These are phyloP conservation scores for Adelosebastes latens DNA, from an alignment of 2,797 vertebrate species.

Conservation along the genomic window DNA sequence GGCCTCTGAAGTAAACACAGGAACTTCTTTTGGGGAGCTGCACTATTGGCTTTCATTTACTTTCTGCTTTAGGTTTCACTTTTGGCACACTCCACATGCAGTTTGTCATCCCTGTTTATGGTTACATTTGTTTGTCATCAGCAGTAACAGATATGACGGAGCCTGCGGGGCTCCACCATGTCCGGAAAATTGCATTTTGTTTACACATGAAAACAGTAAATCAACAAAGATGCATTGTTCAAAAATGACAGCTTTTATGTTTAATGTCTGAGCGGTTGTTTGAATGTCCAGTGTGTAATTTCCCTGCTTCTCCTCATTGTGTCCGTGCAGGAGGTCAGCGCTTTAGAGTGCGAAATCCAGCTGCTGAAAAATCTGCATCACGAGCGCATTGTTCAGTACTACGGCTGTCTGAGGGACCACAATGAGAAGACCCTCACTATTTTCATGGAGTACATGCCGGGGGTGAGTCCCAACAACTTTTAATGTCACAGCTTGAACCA, in stretches of 20 bases:
- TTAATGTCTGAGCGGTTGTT: not conserved
- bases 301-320: not conserved
- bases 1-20: constrained; percentile 67
- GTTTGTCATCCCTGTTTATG: constrained; percentile 15
- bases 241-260: not conserved
- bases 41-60: constrained; percentile 12
- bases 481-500: not conserved
- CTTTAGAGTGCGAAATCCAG: constrained; percentile 98
- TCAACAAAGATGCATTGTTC: not conserved
- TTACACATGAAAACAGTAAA: constrained; percentile 2
- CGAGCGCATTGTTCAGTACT: constrained; percentile 97
- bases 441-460: constrained; percentile 99
- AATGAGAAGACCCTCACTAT: constrained; percentile 96
- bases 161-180: not conserved
- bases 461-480: constrained; percentile 79
- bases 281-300: not conserved
- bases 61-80: constrained; percentile 20
- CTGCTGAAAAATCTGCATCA: constrained; percentile 97
- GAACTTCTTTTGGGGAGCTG: constrained; percentile 59
- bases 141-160: not conserved
- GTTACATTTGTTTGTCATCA: constrained; percentile 10
- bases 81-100: constrained; percentile 1
- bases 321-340: constrained; percentile 90
- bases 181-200: not conserved
- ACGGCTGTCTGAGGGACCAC: constrained; percentile 92